phyloP scores from a whole-genome alignment of 2,888 invertebrate genomes.

The Zygogramma bicolorata region DNA sequence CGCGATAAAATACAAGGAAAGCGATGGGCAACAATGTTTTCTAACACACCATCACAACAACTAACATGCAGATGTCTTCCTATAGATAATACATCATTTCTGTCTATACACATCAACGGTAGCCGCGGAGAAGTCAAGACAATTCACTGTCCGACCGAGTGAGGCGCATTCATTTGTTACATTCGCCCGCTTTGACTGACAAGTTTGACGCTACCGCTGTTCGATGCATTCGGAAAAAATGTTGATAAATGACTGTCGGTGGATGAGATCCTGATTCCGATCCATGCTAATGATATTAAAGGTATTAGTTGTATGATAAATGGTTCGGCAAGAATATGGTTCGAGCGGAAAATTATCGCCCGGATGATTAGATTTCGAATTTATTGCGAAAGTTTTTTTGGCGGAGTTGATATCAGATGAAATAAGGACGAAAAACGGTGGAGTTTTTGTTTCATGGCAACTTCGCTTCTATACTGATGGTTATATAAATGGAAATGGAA shows the following conservation, averaged over 20 bases:
- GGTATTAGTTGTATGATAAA: slow-evolving; percentile 27
- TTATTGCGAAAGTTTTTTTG: neutral
- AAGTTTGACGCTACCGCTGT: slow-evolving; percentile 55
- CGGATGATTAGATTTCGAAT: slow-evolving; percentile 15
- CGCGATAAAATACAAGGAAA: too few relatives aligned
- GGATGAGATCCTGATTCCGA: slow-evolving; percentile 29
- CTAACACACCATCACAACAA: neutral
- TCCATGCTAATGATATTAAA: slow-evolving; percentile 41
- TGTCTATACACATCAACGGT: slow-evolving; percentile 52
- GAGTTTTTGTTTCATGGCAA: too few relatives aligned
- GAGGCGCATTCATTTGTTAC: slow-evolving; percentile 45
- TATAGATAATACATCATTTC: slow-evolving; percentile 48
- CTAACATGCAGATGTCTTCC: slow-evolving; percentile 29
- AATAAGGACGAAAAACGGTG: too few relatives aligned
- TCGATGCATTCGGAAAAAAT: slow-evolving; percentile 40
- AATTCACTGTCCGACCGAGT: slow-evolving; percentile 48
- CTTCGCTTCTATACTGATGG: too few relatives aligned
- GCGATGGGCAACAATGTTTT: too few relatives aligned
- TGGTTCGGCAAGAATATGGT: slow-evolving; percentile 20
- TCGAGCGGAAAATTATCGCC: slow-evolving; percentile 9
- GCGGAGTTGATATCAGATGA: neutral
- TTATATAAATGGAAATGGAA: too few relatives aligned
- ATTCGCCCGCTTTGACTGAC: slow-evolving; percentile 56
- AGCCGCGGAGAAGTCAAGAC: slow-evolving; percentile 49
- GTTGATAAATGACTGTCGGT: slow-evolving; percentile 46